These are phyloP conservation scores for Tapera naevia DNA, from an alignment of 2,797 vertebrate genomes.

Conservation along the genomic window DNA sequence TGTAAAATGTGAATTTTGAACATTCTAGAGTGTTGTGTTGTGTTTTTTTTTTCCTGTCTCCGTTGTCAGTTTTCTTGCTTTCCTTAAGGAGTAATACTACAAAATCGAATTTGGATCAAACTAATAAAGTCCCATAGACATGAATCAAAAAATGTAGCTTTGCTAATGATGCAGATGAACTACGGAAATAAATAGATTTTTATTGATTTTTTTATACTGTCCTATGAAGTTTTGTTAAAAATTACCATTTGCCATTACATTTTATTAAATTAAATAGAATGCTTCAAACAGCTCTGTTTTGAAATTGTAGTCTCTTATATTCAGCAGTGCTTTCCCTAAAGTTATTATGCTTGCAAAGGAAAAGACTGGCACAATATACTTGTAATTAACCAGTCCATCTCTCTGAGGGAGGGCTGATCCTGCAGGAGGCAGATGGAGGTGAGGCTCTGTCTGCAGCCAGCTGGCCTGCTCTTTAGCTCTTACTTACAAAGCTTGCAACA, in stretches of 20 bases:
- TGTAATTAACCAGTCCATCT: neutral
- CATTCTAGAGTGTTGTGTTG: neutral
- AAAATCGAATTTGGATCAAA: neutral
- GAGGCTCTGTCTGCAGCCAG: neutral
- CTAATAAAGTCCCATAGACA: neutral
- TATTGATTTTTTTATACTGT: neutral
- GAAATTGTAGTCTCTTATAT: neutral
- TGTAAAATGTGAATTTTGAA: neutral
- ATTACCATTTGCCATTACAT: neutral
- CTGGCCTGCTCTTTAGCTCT: neutral
- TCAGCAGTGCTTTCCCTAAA: neutral
- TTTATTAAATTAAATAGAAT: slow-evolving; percentile 24
- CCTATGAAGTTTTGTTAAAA: neutral
- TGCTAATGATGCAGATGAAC: neutral
- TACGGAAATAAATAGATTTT: slow-evolving; percentile 26
- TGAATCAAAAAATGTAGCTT: neutral
- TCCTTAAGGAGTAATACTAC: neutral
- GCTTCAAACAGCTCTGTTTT: neutral
- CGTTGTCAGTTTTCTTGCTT: neutral
- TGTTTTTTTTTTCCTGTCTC: too few relatives aligned
- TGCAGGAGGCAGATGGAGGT: neutral
- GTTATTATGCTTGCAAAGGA: neutral
- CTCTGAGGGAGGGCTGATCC: neutral
- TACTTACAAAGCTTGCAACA: neutral
- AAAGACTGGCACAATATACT: neutral